Conservation (phyloP, 2,113 vertebrate genomes). For the Stegostoma tigrinum region DNA sequence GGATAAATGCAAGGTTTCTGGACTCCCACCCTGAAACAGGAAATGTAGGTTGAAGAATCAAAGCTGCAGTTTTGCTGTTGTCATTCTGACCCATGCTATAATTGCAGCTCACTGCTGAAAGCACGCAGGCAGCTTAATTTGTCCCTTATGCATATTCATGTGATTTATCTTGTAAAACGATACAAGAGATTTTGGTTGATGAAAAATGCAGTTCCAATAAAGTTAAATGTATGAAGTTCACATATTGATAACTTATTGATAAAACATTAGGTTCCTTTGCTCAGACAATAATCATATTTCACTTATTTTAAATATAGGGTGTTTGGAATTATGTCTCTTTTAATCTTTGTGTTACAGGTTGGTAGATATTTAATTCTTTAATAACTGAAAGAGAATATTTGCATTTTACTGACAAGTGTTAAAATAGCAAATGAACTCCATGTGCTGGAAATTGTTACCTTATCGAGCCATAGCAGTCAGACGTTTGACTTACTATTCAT, state of each 20-base stretch:
- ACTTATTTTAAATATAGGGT: neutral
- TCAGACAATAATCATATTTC: neutral
- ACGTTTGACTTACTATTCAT: neutral
- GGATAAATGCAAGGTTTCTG: neutral
- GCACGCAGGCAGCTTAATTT: neutral
- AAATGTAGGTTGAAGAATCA: neutral
- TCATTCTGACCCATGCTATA: neutral
- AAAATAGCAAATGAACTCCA: neutral
- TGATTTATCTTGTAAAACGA: neutral
- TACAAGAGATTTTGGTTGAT: neutral
- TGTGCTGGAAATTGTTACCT: neutral
- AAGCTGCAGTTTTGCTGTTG: neutral
- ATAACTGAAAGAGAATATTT: neutral
- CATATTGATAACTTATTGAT: neutral
- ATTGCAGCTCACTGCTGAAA: neutral
- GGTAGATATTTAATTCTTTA: neutral
- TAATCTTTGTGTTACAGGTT: neutral
- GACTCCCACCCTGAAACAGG: neutral
- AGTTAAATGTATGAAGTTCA: neutral
- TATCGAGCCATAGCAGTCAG: neutral
- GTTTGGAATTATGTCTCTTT: neutral
- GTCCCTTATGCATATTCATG: neutral
- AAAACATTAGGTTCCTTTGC: neutral
- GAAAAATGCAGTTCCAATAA: neutral
- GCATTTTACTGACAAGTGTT: neutral